Evolutionary conservation across 2,888 invertebrate species (phyloP), one percentile per base, ranked within the genome.

Genomic region (Polyploca ridens): DNA sequence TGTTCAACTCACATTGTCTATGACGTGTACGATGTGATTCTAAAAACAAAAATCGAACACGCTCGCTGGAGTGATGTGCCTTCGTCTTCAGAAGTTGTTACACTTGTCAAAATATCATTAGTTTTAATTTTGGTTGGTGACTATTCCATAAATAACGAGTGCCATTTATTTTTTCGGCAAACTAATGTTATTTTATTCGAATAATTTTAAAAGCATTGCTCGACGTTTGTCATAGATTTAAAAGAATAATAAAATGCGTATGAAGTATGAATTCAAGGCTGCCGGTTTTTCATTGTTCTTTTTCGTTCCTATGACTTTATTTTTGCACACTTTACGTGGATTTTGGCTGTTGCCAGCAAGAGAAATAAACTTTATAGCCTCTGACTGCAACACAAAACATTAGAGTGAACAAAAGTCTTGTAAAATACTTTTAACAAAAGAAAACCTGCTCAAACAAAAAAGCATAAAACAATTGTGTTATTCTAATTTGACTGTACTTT

Each of bases 1-100:
- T 82, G 71, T 77, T 66, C 71, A 67, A 41, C 14, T 41, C 41
- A 41, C 27, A n/a, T 79, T 80, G 79, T 82, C 80, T 82, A 75
- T 77, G 74, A 75, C 75, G 67, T 72, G 66, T 13, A 66, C 60
- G 54, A 65, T 70, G 14, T 19, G 54, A 54, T 54, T 54, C 54
- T 54, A 54, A 54, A 54, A 54, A 54, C 16, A 54, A 54, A 16
- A 19, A 54, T 54, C n/a, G 14, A 46, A 46, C 10, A 10, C n/a
- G 54, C 54, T 19, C 19, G 16, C 54, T 19, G 10, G 16, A 54
- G 16, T 54, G 54, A 54, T 19, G 54, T n/a, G 49, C 14, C 46
- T n/a, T 46, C 46, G 46, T 46, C n/a, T 54, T 19, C 10, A 54
- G 16, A 54, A 54, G 54, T 54, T 54, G 54, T 54, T 54, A 54